Evolutionary conservation across 2,797 vertebrate genomes (phyloP), one percentile per base, ranked within the genome.

Genomic region (Simalia tracyae): DNA sequence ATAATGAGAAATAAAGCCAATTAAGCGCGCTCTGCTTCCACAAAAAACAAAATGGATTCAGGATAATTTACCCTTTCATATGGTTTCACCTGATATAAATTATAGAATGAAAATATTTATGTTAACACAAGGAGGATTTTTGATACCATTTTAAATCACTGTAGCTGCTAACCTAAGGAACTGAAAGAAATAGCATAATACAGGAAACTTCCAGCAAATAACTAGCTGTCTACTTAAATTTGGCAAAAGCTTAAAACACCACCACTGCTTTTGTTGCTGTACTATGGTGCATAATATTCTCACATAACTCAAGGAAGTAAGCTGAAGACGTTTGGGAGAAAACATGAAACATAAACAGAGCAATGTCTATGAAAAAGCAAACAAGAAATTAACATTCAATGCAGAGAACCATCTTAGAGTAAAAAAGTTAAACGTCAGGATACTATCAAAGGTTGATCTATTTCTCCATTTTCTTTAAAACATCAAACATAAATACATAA

Each of bases 21-120:
- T 97, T 97, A 97, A 97, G 94, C 95, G 96, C 95, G 94, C 95
- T 93, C 91, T 46, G 92, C 92, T 94, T 94, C 95, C 92, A 92
- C 72, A 87, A 91, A 96, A 96, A 95, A 91, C 91, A 94, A 94
- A 97, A 97, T 76, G 3, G 3, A 95, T 93, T 95, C 91, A 90
- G 81, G 94, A 19, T 93, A 97, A 96, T 93, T 92, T 87, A 94
- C 86, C 64, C 91, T 94, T 91, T 92, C 89, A 94, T 91, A 93
- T 95, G 92, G 94, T 94, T 59, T 93, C 15, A 64, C n/a, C 56
- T 96, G 93, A 96, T 95, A 94, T 63, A 17, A 91, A 94, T 95
- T 91, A 96, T 92, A 81, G 97, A 96, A 96, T 93, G 93, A 91
- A 97, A 97, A 96, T 97, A 97, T 97, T 97, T 97, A 96, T 92